Evolutionary conservation across 2,888 invertebrate genomes (phyloP).

Genomic region (Drosophila stalkeri): DNA sequence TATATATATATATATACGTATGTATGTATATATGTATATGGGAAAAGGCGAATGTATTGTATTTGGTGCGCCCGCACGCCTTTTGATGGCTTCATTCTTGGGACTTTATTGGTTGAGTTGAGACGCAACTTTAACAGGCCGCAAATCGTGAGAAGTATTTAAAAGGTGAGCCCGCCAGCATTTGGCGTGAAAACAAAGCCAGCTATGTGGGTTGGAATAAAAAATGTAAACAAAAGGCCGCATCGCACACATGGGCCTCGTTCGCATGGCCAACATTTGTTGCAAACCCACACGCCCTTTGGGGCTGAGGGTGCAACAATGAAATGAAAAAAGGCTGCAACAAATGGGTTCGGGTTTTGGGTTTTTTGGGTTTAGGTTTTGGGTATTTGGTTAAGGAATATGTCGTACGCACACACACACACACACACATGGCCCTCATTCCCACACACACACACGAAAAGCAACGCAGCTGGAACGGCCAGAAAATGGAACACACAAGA

Average conservation of each 20-base stretch:
- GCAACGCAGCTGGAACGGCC: conserved; percentile 24
- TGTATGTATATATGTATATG: neutral
- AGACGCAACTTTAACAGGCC: conserved; percentile 45
- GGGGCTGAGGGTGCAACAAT: conserved; percentile 41
- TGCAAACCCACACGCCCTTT: conserved; percentile 21
- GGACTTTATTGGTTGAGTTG: conserved; percentile 49
- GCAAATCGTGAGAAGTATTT: conserved; percentile 57
- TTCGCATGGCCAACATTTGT: conserved; percentile 64
- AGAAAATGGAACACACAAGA: conserved; percentile 30
- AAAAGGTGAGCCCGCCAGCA: conserved; percentile 61
- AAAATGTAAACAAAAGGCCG: conserved; percentile 78
- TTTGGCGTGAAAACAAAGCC: conserved; percentile 57
- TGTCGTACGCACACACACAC: neutral
- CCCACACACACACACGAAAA: conserved; percentile 9
- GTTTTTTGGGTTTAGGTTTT: conserved; percentile 46
- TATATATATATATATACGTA: neutral
- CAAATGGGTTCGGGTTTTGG: conserved; percentile 65
- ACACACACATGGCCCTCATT: neutral
- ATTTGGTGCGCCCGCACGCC: conserved; percentile 44
- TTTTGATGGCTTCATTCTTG: conserved; percentile 63
- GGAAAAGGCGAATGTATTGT: neutral
- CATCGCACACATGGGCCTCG: conserved; percentile 69
- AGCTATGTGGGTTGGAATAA: conserved; percentile 73
- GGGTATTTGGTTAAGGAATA: conserved; percentile 3
- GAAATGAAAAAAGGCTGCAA: conserved; percentile 75